Percentiles rank a stretch among this genome's conserved stretches.
phyloP scores from a whole-genome alignment of 2,888 invertebrate genomes.

The Horisme vitalbata region DNA sequence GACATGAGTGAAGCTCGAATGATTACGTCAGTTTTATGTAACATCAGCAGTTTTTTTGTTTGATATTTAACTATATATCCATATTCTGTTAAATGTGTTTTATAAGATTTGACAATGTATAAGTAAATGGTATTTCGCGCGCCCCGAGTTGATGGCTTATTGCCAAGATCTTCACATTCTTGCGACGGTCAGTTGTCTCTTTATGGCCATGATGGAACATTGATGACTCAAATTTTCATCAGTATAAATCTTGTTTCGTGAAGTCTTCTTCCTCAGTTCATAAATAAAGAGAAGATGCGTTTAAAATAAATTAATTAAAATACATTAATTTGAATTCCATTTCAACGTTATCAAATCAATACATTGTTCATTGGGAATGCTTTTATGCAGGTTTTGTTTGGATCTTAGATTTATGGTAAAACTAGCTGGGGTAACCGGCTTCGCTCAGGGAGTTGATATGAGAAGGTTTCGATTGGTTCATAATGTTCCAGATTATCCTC shows the following conservation, averaged over 20 bases:
- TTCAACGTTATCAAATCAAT: no score
- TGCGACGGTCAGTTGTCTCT: conserved; percentile 50
- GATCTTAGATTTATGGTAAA: no score
- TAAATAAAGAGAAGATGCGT: not conserved
- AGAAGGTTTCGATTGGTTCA: no score
- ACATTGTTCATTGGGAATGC: no score
- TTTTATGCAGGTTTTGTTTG: no score
- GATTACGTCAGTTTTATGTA: conserved; percentile 1
- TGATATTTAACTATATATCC: not conserved
- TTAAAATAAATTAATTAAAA: not conserved
- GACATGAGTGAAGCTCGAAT: conserved; percentile 2
- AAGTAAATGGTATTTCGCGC: conserved; percentile 56
- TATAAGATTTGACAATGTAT: conserved; percentile 57
- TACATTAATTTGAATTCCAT: not conserved
- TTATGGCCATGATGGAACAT: conserved; percentile 48
- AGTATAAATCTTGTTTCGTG: conserved; percentile 26
- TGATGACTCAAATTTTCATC: conserved; percentile 44
- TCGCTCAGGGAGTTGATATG: no score
- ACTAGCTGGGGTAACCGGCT: no score
- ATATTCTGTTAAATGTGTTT: conserved; percentile 18
- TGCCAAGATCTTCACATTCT: conserved; percentile 62
- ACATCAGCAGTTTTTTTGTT: not conserved
- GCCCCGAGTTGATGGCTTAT: conserved; percentile 47
- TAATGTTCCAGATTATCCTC: no score
- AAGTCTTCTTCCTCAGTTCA: conserved; percentile 16